phyloP scores from a whole-genome alignment of 2,113 vertebrate species.

The Anguilla japonica region DNA sequence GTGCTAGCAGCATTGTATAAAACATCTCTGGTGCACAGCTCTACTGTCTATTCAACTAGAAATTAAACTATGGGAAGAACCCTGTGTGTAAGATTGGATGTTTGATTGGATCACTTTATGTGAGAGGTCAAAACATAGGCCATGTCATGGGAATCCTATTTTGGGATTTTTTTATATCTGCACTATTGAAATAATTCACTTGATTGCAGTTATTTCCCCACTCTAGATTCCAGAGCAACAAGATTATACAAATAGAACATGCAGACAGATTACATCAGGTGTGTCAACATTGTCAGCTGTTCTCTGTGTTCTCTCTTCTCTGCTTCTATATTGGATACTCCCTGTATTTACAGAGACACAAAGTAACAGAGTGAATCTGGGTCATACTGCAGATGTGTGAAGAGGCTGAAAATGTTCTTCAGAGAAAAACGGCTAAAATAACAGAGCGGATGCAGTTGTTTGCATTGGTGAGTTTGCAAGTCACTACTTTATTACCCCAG shows the following conservation, averaged over 20 bases:
- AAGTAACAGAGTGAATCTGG: background rate
- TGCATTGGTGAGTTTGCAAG: slow-evolving; percentile 44
- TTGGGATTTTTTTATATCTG: slow-evolving; percentile 16
- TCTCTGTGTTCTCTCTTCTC: background rate
- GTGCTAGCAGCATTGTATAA: background rate
- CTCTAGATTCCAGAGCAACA: slow-evolving; percentile 46
- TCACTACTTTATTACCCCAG: slow-evolving; percentile 44
- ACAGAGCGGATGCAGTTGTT: slow-evolving; percentile 18
- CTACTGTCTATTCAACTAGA: background rate
- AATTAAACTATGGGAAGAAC: slow-evolving; percentile 24
- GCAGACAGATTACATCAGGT: slow-evolving; percentile 22
- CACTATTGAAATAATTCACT: background rate
- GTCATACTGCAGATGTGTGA: background rate
- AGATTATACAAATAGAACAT: slow-evolving; percentile 39
- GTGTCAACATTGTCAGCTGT: background rate
- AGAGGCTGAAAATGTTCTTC: background rate
- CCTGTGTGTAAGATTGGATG: slow-evolving; percentile 4
- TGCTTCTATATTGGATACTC: background rate
- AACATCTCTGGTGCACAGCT: slow-evolving; percentile 4
- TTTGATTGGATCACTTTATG: slow-evolving; percentile 50
- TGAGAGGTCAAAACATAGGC: slow-evolving; percentile 57
- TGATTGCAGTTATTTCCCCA: slow-evolving; percentile 5
- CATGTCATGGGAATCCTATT: slow-evolving; percentile 36
- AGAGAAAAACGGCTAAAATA: background rate
- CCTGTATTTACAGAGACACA: background rate